A percentile compares a stretch with the other conserved stretches of the same genome.
Conservation (phyloP, 2,113 vertebrate genomes). For the Rhodinocichla rosea region DNA sequence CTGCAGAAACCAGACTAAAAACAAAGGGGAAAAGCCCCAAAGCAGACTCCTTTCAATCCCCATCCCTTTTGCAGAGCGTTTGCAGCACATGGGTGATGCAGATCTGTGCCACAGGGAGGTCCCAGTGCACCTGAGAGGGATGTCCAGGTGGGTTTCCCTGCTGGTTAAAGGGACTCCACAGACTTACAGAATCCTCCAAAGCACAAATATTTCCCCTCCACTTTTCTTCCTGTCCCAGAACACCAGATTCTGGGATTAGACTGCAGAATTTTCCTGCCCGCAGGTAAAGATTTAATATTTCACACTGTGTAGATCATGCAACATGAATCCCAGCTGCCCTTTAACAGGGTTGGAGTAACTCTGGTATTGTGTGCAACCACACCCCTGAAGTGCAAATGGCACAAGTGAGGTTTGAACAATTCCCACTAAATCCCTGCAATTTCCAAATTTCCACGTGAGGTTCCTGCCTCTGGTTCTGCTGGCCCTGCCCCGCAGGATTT, state of each 20-base stretch:
- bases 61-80: not conserved
- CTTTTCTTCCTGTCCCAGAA: not conserved
- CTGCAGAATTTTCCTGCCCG: not conserved
- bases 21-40: not conserved
- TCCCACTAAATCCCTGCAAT: accelerated
- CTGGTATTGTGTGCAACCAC: not conserved
- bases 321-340: not conserved
- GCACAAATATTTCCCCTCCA: not conserved
- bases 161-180: not conserved
- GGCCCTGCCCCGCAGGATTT: not conserved
- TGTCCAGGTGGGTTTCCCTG: not conserved
- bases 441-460: not conserved
- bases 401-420: not conserved
- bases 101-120: not conserved
- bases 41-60: not conserved
- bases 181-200: not conserved
- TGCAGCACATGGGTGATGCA: not conserved
- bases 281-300: not conserved
- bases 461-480: accelerated
- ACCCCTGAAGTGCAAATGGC: not conserved
- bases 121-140: not conserved
- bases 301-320: accelerated
- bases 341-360: not conserved
- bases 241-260: not conserved
- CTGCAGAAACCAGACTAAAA: not conserved